Percentiles rank a stretch among this genome's conserved stretches.
These are phyloP conservation scores for Decapterus maruadsi DNA, from an alignment of 2,797 vertebrate species.

Conservation along the genomic window DNA sequence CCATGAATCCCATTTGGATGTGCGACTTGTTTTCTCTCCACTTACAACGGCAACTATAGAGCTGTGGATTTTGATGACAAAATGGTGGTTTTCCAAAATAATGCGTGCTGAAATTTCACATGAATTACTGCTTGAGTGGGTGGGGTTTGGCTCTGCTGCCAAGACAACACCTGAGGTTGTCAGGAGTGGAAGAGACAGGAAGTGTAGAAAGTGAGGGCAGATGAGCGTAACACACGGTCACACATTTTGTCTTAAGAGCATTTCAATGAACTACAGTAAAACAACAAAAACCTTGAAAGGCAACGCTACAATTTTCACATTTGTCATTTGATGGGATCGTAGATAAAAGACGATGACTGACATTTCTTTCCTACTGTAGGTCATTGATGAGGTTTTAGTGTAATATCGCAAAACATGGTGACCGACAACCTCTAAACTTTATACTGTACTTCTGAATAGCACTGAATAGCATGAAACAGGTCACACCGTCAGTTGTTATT, in stretches of 20 bases:
- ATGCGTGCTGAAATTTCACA: slow-evolving; percentile 17
- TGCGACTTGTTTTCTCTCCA: slow-evolving; percentile 51
- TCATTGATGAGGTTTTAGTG: no score
- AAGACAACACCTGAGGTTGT: slow-evolving; percentile 17
- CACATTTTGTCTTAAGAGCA: neutral
- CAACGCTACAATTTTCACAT: neutral
- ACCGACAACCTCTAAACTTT: no score
- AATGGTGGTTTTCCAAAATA: slow-evolving; percentile 46
- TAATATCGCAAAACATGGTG: neutral
- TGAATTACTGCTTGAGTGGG: slow-evolving; percentile 8
- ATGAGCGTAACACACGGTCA: neutral
- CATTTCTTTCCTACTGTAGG: neutral
- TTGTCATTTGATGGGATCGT: neutral
- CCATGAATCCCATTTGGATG: slow-evolving; percentile 72
- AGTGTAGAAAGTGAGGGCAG: neutral
- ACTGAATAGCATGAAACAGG: neutral
- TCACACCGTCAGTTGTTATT: neutral
- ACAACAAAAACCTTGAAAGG: slow-evolving; percentile 5
- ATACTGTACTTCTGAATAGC: no score
- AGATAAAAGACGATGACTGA: slow-evolving; percentile 5
- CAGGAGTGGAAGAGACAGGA: neutral
- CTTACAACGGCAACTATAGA: slow-evolving; percentile 23
- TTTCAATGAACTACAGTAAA: neutral
- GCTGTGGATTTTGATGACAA: slow-evolving; percentile 28
- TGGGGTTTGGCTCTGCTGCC: slow-evolving; percentile 11